These are phyloP conservation scores for Okapia johnstoni DNA, from an alignment of 2,113 vertebrate genomes.

Conservation along the genomic window DNA sequence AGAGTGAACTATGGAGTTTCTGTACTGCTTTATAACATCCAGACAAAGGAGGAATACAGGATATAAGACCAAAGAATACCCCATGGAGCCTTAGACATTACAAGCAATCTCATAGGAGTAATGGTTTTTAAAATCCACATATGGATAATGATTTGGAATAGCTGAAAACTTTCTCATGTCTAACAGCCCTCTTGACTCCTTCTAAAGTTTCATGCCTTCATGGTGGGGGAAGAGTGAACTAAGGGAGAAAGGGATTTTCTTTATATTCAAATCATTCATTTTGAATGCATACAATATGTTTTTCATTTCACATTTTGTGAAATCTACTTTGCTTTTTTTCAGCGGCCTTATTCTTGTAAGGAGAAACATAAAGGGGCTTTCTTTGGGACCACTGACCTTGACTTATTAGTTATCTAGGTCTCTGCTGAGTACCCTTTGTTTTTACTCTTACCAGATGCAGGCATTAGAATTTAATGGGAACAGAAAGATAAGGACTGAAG, in stretches of 20 bases:
- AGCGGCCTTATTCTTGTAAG: constrained; percentile 20
- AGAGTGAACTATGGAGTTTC: not conserved
- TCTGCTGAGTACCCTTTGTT: not conserved
- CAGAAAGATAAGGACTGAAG: not conserved
- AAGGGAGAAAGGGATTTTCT: constrained; percentile 32
- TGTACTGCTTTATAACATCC: not conserved
- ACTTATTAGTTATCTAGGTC: not conserved
- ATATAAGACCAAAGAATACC: constrained; percentile 20
- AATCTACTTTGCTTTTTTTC: not conserved
- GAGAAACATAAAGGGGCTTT: constrained; percentile 2
- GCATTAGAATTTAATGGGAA: not conserved
- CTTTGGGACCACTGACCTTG: not conserved
- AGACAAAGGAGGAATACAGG: constrained; percentile 1
- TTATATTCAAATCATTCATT: constrained; percentile 47
- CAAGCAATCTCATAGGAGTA: constrained; percentile 44
- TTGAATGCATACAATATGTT: constrained; percentile 45
- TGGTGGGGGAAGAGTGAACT: constrained; percentile 26
- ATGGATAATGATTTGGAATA: constrained; percentile 56
- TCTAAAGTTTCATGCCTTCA: constrained; percentile 47
- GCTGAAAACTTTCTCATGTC: constrained; percentile 36
- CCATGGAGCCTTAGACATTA: constrained; percentile 31
- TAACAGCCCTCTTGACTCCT: constrained; percentile 47
- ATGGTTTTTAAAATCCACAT: constrained; percentile 56
- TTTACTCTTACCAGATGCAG: not conserved
- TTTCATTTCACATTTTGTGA: constrained; percentile 27